Evolutionary conservation across 2,888 invertebrate genomes (phyloP).

Genomic region (Phortica magna): DNA sequence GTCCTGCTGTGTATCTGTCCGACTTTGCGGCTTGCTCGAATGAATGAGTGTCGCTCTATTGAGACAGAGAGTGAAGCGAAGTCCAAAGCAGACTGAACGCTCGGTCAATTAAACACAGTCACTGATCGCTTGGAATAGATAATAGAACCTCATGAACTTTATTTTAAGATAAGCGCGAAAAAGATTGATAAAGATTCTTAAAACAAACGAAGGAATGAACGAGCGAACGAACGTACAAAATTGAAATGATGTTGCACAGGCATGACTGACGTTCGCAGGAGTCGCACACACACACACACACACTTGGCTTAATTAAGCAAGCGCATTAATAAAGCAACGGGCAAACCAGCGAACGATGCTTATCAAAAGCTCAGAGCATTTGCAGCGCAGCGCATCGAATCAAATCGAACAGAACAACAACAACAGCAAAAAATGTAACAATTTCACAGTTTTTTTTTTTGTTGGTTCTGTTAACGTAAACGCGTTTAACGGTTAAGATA

Average conservation of each 20-base stretch:
- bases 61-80: background rate
- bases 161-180: constrained; percentile 70
- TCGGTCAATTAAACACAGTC: constrained; percentile 59
- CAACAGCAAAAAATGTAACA: background rate
- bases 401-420: background rate
- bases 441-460: background rate
- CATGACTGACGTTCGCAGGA: constrained; percentile 8
- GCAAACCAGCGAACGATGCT: background rate
- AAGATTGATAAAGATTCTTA: constrained; percentile 71
- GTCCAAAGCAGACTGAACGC: constrained; percentile 17
- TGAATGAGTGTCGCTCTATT: too few relatives aligned
- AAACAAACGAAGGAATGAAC: constrained; percentile 16
- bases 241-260: constrained; percentile 17
- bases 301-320: constrained; percentile 24
- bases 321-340: constrained; percentile 1
- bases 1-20: background rate
- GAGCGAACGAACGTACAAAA: background rate
- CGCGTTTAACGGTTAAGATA: too few relatives aligned
- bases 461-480: too few relatives aligned
- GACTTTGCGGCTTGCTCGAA: background rate
- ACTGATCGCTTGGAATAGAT: constrained; percentile 74
- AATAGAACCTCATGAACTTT: constrained; percentile 75
- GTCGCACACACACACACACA: background rate
- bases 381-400: background rate
- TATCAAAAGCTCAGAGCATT: background rate